Conservation (phyloP, 2,888 invertebrate species). For the Oligia latruncula region DNA sequence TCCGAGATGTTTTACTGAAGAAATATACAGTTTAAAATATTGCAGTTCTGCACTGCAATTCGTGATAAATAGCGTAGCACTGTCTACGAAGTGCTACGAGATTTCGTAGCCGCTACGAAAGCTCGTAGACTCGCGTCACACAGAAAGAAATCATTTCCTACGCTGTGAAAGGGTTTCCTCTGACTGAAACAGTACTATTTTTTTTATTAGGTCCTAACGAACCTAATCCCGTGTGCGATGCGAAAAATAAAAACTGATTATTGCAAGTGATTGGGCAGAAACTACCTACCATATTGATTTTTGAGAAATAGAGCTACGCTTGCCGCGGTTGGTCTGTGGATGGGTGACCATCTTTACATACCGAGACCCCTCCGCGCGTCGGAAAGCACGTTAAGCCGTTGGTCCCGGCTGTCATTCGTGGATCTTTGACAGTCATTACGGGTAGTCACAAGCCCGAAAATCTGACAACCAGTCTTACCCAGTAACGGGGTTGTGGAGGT, state of each 20-base stretch:
- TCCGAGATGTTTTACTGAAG: slow-evolving; percentile 22
- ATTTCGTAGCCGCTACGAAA: slow-evolving; percentile 42
- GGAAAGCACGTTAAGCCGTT: no score
- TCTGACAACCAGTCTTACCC: no score
- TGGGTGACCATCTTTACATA: no score
- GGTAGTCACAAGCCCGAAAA: no score
- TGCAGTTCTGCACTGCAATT: slow-evolving; percentile 6
- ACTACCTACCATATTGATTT: background rate
- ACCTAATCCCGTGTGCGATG: background rate
- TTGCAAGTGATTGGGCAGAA: no score
- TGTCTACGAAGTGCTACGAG: slow-evolving; percentile 31
- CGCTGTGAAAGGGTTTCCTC: background rate
- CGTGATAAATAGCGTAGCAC: slow-evolving; percentile 22
- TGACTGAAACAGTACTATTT: background rate
- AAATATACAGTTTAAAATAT: slow-evolving; percentile 30
- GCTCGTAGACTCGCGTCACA: background rate
- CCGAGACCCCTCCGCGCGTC: no score
- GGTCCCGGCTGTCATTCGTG: no score
- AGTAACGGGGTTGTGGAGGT: no score
- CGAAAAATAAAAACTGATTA: background rate
- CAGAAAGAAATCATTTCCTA: background rate
- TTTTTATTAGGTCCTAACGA: no score
- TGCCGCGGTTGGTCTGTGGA: no score
- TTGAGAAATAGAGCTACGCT: no score
- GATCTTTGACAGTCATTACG: no score